Conservation (phyloP, 35 echinoderm and acorn worm genomes). For the Ophiothrix spiculata region DNA sequence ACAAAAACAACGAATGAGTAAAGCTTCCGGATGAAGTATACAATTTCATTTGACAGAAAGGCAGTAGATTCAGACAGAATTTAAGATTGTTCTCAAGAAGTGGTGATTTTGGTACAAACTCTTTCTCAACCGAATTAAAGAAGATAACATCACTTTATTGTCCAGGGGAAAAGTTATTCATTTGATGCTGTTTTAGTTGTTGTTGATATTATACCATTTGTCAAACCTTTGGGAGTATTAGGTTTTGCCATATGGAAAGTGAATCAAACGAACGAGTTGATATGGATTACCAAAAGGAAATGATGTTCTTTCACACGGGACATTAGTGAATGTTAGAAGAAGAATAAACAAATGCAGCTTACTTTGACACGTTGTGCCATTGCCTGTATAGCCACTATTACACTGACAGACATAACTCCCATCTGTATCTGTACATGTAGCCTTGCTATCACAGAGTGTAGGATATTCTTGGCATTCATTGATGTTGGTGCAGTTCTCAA, state of each 20-base stretch:
- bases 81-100: too few relatives aligned
- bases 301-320: background rate
- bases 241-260: background rate
- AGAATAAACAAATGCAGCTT: background rate
- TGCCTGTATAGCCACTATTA: slow-evolving; percentile 45
- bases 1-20: background rate
- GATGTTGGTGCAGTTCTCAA: background rate
- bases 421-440: background rate
- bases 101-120: too few relatives aligned
- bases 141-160: too few relatives aligned
- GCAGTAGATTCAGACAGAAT: too few relatives aligned
- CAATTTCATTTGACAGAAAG: background rate
- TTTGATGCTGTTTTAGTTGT: too few relatives aligned
- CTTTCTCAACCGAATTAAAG: too few relatives aligned
- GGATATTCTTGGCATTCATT: slow-evolving; percentile 22
- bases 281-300: background rate
- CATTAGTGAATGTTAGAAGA: background rate
- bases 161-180: too few relatives aligned
- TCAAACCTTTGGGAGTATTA: too few relatives aligned
- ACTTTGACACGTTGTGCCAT: slow-evolving; percentile 70
- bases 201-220: too few relatives aligned
- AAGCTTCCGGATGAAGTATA: background rate
- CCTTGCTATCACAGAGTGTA: background rate
- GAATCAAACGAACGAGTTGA: background rate
- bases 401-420: slow-evolving; percentile 8